phyloP scores from a whole-genome alignment of 35 echinoderm and acorn worm genomes.

The Stichopus chloronotus region DNA sequence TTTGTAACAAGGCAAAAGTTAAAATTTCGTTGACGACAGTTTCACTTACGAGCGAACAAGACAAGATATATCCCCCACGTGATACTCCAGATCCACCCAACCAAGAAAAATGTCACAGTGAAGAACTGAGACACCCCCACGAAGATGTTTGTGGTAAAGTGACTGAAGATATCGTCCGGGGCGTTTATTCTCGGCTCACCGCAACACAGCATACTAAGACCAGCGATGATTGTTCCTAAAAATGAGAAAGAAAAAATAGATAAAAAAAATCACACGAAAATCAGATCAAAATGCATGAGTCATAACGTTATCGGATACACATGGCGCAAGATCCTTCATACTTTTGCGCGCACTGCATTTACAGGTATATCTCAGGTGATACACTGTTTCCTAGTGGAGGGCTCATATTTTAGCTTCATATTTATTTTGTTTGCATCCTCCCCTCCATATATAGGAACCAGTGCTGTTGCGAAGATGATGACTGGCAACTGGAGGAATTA shows the following conservation, averaged over 20 bases:
- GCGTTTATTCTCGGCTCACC: constrained; percentile 35
- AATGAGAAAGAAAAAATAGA: background rate
- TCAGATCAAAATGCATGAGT: background rate
- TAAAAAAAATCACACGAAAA: background rate
- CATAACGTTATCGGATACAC: too few species aligned
- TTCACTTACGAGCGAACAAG: constrained; percentile 77
- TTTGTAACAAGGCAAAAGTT: too few species aligned
- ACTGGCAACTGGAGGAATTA: too few species aligned
- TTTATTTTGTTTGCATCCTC: too few species aligned
- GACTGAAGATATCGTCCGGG: constrained; percentile 74
- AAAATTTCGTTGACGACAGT: background rate
- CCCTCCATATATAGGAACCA: too few species aligned
- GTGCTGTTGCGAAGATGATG: too few species aligned
- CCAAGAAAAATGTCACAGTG: constrained; percentile 87
- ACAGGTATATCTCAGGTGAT: too few species aligned
- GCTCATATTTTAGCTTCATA: too few species aligned
- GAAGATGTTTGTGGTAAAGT: constrained; percentile 81
- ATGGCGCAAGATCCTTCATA: too few species aligned
- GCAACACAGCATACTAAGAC: constrained; percentile 87
- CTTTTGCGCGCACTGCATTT: too few species aligned
- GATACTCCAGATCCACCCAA: constrained; percentile 98
- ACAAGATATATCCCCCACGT: constrained; percentile 95
- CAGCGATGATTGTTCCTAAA: constrained; percentile 85
- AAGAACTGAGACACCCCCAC: constrained; percentile 92
- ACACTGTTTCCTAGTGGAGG: too few species aligned